These are phyloP conservation scores for Hypanus sabinus DNA, from an alignment of 2,113 vertebrate species.

Conservation along the genomic window DNA sequence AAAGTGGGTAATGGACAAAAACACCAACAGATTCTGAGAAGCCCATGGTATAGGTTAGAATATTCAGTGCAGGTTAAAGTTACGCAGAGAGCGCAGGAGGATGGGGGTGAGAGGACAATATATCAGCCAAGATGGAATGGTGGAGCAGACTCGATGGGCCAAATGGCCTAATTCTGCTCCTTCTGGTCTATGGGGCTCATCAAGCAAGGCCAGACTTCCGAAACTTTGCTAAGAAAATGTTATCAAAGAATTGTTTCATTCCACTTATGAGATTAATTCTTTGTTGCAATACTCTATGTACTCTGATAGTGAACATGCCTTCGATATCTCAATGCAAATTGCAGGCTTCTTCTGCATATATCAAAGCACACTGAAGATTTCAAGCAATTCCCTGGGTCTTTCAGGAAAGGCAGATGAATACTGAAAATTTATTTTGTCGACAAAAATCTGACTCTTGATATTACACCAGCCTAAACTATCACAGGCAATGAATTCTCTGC, in stretches of 20 bases:
- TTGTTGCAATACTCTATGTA: neutral
- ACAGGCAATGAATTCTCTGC: conserved; percentile 86
- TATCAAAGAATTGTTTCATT: neutral
- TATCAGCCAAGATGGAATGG: no score
- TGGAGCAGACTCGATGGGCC: no score
- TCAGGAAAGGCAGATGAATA: conserved; percentile 24
- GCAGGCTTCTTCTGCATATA: neutral
- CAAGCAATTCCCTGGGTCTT: conserved; percentile 21
- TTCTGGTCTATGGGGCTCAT: no score
- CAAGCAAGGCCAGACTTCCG: no score
- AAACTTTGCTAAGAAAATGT: neutral
- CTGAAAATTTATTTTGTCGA: conserved; percentile 83
- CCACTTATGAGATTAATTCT: neutral
- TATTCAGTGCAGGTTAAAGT: no score
- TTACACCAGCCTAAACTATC: conserved; percentile 93
- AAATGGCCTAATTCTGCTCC: no score
- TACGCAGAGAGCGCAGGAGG: no score
- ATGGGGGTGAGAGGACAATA: no score
- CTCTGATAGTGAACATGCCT: neutral
- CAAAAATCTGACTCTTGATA: conserved; percentile 77
- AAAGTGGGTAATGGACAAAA: neutral
- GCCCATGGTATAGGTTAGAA: no score
- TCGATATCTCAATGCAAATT: conserved; percentile 3
- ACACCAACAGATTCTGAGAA: neutral
- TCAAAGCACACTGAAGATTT: neutral